Base-by-base conservation (phyloP, 35 echinoderm and acorn worm species). In the Ophiothrix spiculata region DNA sequence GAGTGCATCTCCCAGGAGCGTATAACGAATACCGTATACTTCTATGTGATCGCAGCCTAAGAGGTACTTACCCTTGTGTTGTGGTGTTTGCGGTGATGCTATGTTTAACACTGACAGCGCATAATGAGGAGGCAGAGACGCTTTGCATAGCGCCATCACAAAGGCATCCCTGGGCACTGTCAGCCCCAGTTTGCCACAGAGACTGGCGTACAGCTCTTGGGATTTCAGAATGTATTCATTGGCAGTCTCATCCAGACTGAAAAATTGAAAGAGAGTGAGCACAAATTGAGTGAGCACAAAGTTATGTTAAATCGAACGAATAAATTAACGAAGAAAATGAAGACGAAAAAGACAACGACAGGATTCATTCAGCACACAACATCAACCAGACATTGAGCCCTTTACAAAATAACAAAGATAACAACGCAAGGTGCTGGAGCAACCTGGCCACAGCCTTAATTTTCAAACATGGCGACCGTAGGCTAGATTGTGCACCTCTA, bases 21-120 rank as follows among this genome's bases (percentile, higher is more conserved):
- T n/a, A n/a, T n/a, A n/a, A n/a, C n/a, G n/a, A n/a, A n/a, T n/a
- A n/a, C n/a, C n/a, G n/a, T n/a, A n/a, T n/a, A n/a, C n/a, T n/a
- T n/a, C n/a, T n/a, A n/a, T n/a, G n/a, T n/a, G n/a, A n/a, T n/a
- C n/a, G n/a, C n/a, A n/a, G n/a, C n/a, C n/a, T n/a, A n/a, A n/a
- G n/a, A n/a, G n/a, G n/a, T 16, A 40, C 69, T 37, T 32, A 86
- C 75, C 69, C 34, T 64, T 86, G 21, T 40, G 75, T 86, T 75
- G 63, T 35, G 81, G 45, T 33, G 81, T 84, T 37, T 93, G 82
- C 54, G 96, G 89, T 38, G 92, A 79, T 33, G 91, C 91, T 38
- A 98, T 98, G 82, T 98, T 98, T 32, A 98, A 89, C 29, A 98
- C 95, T 39, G 95, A 91, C 0, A 98, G 83, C 19, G 95, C 95